phyloP scores from a whole-genome alignment of 1,140 invertebrate species.

The Drosophila lowei region DNA sequence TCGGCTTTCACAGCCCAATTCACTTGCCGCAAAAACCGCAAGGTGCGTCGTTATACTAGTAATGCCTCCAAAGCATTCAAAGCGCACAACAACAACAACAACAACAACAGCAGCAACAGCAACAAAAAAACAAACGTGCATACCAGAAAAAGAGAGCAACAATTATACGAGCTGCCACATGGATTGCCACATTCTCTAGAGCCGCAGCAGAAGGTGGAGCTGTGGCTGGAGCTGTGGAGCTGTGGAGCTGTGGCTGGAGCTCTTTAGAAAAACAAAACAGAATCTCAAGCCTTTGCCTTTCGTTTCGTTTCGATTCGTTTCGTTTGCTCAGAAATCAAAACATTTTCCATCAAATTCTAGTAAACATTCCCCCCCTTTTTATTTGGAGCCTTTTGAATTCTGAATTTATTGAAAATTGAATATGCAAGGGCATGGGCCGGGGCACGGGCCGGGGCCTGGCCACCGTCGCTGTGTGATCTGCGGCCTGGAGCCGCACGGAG shows the following conservation, averaged over 20 bases:
- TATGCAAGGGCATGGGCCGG: background rate
- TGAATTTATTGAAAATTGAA: background rate
- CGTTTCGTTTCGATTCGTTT: constrained; percentile 6
- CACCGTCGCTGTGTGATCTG: constrained; percentile 60
- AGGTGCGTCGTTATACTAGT: constrained; percentile 62
- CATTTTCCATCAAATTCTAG: constrained; percentile 6
- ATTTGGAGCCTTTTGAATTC: background rate
- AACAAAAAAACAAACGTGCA: constrained; percentile 9
- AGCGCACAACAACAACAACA: constrained; percentile 1
- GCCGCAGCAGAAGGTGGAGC: background rate
- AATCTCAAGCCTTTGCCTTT: background rate
- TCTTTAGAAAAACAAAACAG: background rate
- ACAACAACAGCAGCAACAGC: constrained; percentile 13
- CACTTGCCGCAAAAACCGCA: constrained; percentile 74
- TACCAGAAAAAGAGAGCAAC: constrained; percentile 10
- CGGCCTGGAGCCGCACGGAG: constrained; percentile 18
- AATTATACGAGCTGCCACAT: constrained; percentile 17
- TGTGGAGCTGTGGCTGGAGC: too few relatives aligned
- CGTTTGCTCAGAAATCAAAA: background rate
- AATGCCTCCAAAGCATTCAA: constrained; percentile 59
- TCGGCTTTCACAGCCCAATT: constrained; percentile 72
- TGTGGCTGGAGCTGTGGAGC: too few relatives aligned
- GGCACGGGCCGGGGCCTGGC: too few relatives aligned
- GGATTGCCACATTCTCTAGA: constrained; percentile 7
- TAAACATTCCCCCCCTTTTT: constrained; percentile 3